A percentile compares a stretch with the other conserved stretches of the same genome.
These are phyloP conservation scores for Halisarca cf. caerulea DNA, from an alignment of 37 sponge, comb jelly and placozoan species.

Conservation along the genomic window DNA sequence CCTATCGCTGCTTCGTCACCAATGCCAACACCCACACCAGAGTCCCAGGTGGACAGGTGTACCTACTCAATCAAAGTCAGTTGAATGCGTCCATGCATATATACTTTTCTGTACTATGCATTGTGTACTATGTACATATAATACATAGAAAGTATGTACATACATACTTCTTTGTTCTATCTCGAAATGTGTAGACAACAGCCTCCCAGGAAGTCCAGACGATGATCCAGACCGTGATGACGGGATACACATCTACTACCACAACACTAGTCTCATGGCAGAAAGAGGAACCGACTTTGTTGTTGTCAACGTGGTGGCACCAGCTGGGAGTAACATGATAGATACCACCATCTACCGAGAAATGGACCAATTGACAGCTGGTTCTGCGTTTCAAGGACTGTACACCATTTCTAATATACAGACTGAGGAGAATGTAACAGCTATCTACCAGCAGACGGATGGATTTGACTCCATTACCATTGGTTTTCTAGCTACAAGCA, in stretches of 20 bases:
- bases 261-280: not conserved
- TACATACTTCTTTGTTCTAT: no score
- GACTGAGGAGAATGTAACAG: not conserved
- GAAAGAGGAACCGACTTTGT: not conserved
- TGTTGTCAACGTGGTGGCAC: not conserved
- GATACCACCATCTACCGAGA: not conserved
- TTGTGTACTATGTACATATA: no score
- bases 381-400: not conserved
- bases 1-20: conserved; percentile 49
- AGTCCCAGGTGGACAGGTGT: not conserved
- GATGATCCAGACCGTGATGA: no score
- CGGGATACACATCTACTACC: not conserved
- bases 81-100: no score
- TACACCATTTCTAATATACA: not conserved
- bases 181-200: no score
- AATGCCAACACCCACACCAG: conserved; percentile 14
- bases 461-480: not conserved
- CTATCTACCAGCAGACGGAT: not conserved
- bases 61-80: not conserved
- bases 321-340: not conserved
- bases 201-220: no score
- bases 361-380: not conserved
- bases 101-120: no score
- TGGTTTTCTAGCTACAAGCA: not conserved
- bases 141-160: no score